Evolutionary conservation across 1,140 invertebrate species (phyloP), one percentile per base, ranked within the genome.

Genomic region (Tetramorium simillimum): DNA sequence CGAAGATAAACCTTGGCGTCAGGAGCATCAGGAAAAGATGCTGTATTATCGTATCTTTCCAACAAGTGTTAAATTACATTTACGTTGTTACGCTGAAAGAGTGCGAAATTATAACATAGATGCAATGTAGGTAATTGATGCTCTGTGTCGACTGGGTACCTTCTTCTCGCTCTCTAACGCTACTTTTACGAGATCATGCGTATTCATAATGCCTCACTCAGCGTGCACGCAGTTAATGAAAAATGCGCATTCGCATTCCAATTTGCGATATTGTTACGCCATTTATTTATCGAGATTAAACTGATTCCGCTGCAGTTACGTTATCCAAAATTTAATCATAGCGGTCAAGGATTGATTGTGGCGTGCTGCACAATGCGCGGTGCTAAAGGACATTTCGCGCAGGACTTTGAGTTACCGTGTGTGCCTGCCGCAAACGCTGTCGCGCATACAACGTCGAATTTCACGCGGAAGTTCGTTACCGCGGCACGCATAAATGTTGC

Each of bases 251-350:
- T 49, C 16, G 14, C 24, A 28, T 46, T 43, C 16, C 37, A 21
- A 67, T 78, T 18, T 37, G 18, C 37, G 14, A 80, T 37, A 67
- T 67, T 33, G 49, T 78, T 67, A 51, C n/a, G 28, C 43, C 43
- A 49, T 24, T 78, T 80, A 51, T 43, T 67, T 80, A 51, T 28
- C n/a, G 43, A 33, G 28, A 6, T 51, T 28, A 65, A 78, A 43
- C 21, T 62, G 24, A 65, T 12, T 37, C 16, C 40, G n/a, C 24
- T 10, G 40, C 33, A 63, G 43, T n/a, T 67, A 37, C 60, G 24
- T 33, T 67, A 67, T 67, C 43, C 18, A 80, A 80, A 80, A 51
- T 51, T 67, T 49, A 67, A 80, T 78, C 75, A 43, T n/a, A 40
- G 24, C 21, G 21, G 40, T 1, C 43, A n/a, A 67, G 24, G 9